phyloP scores from a whole-genome alignment of 2,797 vertebrate species.

The Geotria australis region DNA sequence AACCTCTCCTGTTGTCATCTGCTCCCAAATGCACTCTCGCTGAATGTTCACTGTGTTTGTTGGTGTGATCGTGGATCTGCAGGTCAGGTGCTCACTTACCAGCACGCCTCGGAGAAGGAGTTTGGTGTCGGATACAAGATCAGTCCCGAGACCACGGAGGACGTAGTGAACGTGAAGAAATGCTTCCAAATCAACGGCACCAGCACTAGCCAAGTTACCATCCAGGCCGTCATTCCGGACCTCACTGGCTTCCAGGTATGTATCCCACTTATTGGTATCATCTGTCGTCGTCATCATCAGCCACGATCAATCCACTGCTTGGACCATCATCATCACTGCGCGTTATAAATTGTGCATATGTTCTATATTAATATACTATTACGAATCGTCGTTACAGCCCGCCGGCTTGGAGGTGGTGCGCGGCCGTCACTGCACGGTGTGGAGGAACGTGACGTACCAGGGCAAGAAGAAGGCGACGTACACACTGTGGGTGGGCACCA shows the following conservation, averaged over 20 bases:
- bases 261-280: neutral
- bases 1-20: too few species aligned
- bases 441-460: conserved; percentile 23
- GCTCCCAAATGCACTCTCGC: too few species aligned
- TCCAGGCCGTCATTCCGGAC: conserved; percentile 16
- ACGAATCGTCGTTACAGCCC: conserved; percentile 10
- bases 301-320: too few species aligned
- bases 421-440: conserved; percentile 22
- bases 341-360: too few species aligned
- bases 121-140: conserved; percentile 24
- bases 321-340: too few species aligned
- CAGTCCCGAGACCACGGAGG: conserved; percentile 25
- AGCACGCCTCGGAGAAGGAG: conserved; percentile 12
- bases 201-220: conserved; percentile 11
- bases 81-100: conserved; percentile 32
- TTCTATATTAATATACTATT: too few species aligned
- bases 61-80: neutral
- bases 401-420: conserved; percentile 21
- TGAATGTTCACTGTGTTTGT: too few species aligned
- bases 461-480: conserved; percentile 28
- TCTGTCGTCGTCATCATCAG: too few species aligned
- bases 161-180: conserved; percentile 19
- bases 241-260: conserved; percentile 20
- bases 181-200: conserved; percentile 38
- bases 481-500: conserved; percentile 23